phyloP scores from a whole-genome alignment of 2,797 vertebrate genomes.

The Darevskia mixta region DNA sequence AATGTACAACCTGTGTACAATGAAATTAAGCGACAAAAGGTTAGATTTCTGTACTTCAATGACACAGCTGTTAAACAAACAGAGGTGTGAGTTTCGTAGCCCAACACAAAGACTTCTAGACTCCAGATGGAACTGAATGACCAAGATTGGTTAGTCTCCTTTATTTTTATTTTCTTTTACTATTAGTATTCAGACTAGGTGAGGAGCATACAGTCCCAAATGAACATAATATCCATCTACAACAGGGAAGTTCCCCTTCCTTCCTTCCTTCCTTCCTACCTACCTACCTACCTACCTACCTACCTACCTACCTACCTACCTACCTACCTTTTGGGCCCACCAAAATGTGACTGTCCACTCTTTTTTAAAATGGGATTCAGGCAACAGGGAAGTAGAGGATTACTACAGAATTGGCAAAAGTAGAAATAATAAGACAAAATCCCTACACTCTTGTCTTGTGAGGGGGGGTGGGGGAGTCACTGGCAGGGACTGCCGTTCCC shows the following conservation, averaged over 20 bases:
- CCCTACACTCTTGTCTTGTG: background rate
- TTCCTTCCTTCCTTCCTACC: background rate
- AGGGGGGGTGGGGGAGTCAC: background rate
- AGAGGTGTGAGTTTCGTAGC: background rate
- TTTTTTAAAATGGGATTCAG: background rate
- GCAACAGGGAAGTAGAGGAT: constrained; percentile 5
- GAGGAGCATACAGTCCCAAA: background rate
- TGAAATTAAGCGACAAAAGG: background rate
- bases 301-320: no score
- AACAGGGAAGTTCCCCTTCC: background rate
- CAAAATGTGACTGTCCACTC: background rate
- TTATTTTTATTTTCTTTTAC: background rate
- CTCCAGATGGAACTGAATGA: background rate
- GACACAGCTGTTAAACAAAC: background rate
- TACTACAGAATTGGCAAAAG: background rate
- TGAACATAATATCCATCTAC: background rate
- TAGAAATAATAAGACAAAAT: background rate
- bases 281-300: background rate
- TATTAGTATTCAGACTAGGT: no score
- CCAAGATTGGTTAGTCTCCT: background rate
- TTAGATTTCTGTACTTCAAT: background rate
- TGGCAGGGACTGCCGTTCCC: constrained; percentile 5
- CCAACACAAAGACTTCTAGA: background rate
- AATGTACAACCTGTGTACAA: no score
- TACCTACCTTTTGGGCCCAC: background rate